A percentile compares a stretch with the other conserved stretches of the same genome.
phyloP scores from a whole-genome alignment of 2,888 invertebrate species.

The Leptinotarsa tumamoca region DNA sequence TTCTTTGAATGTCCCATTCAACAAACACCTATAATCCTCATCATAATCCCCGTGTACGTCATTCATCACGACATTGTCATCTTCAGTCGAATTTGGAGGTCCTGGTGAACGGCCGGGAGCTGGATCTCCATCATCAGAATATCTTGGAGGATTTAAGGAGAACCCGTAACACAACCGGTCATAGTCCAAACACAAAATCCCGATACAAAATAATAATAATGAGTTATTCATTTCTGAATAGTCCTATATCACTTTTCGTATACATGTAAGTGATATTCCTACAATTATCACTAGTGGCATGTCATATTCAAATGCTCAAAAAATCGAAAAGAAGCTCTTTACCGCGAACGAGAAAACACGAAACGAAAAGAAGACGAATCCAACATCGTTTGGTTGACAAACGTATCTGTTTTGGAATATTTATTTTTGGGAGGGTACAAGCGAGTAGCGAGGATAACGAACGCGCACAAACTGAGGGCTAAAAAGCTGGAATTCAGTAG shows the following conservation, averaged over 20 bases:
- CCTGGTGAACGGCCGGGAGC: constrained; percentile 77
- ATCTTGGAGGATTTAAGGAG: constrained; percentile 30
- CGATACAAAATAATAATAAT: constrained; percentile 25
- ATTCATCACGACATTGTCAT: constrained; percentile 25
- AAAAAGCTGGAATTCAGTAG: constrained; percentile 35
- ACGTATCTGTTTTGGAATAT: constrained; percentile 19
- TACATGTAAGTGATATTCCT: constrained; percentile 3
- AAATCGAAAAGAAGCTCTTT: constrained; percentile 34
- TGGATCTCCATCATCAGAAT: constrained; percentile 69
- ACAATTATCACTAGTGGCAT: constrained; percentile 20
- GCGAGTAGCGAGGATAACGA: constrained; percentile 56
- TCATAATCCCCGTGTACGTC: constrained; percentile 19
- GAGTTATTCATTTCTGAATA: constrained; percentile 25
- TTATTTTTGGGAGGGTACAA: constrained; percentile 50
- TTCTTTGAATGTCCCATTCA: constrained; percentile 37
- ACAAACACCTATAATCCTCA: constrained; percentile 26
- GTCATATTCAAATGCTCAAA: constrained; percentile 41
- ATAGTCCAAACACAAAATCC: constrained; percentile 28
- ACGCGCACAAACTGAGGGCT: constrained; percentile 58
- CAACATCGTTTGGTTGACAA: background rate
- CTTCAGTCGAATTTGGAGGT: constrained; percentile 65
- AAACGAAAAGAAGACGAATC: constrained; percentile 21
- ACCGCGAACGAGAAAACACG: constrained; percentile 15
- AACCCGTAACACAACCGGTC: constrained; percentile 13
- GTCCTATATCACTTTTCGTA: constrained; percentile 23